These are phyloP conservation scores for Suncus etruscus DNA, from an alignment of 2,113 vertebrate species.

Conservation along the genomic window DNA sequence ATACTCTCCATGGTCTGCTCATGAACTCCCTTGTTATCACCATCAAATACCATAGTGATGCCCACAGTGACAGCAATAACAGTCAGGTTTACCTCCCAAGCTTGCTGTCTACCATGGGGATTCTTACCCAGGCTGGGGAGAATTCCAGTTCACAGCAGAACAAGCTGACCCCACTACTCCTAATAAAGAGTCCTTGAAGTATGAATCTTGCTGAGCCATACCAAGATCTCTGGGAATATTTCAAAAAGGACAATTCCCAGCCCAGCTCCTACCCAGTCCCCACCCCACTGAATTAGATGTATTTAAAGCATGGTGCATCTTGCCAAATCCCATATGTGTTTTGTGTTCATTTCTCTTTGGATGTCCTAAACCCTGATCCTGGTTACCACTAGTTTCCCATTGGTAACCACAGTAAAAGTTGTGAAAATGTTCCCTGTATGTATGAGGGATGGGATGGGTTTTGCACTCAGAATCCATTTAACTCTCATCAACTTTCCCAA, in stretches of 20 bases:
- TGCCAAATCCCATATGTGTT: not conserved
- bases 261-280: not conserved
- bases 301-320: not conserved
- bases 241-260: not conserved
- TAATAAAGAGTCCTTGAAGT: too few relatives aligned
- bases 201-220: not conserved
- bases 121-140: accelerated
- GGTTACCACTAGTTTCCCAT: too few relatives aligned
- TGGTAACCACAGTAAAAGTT: too few relatives aligned
- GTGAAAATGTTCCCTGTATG: not conserved
- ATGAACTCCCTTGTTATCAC: not conserved
- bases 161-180: too few relatives aligned
- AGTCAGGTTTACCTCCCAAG: accelerated
- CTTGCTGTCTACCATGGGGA: not conserved
- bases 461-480: not conserved
- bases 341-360: not conserved
- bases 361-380: not conserved
- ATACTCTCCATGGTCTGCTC: not conserved
- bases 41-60: accelerated
- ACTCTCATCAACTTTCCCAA: not conserved
- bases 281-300: accelerated
- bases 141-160: not conserved
- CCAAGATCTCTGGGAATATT: not conserved
- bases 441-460: not conserved
- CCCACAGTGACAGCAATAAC: accelerated